Evolutionary conservation across 2,113 vertebrate species (phyloP), one percentile per base, ranked within the genome.

Genomic region (Himantopus leucocephalus): DNA sequence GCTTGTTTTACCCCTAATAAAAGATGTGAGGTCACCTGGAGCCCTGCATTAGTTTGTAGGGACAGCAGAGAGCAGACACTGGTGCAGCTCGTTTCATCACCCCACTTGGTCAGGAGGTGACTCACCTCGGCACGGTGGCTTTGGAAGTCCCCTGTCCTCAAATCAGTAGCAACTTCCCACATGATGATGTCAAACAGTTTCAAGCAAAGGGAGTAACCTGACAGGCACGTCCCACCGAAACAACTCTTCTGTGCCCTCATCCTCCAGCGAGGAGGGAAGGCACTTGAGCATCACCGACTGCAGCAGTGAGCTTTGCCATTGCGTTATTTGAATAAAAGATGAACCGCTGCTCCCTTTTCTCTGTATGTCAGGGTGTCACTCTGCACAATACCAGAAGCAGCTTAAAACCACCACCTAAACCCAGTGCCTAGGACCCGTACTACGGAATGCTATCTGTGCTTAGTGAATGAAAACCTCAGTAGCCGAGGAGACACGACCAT

Each of bases 231-330:
- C 62, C 59, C 56, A 59, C 14, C 5, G 8, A 48, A 82, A 37
- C 22, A 32, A 9, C 19, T 63, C 13, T 14, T 5, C 4, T 0
- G 3, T 76, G 16, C 8, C 48, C 15, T 59, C 16, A 3, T 22
- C 41, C 20, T 23, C 12, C 39, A 2, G 5, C 1, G 8, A 53
- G 37, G 1, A 7, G 35, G 48, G 20, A 11, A 30, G 43, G 21
- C 34, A 32, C 21, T 12, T 0, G 0, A 58, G 12, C 52, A 45
- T n/a, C 0, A 0, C 45, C 29, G 16, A 10, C 41, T 0, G 2
- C 48, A 52, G 34, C 8, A 2, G 20, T 14, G 8, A 52, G 27
- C 9, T 68, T 27, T 64, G 39, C 34, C 20, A 5, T 23, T 12
- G 30, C 9, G 23, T 0, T 3, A 3, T 14, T 2, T 22, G 35